Conservation (phyloP, 2,797 vertebrate genomes). For the Gephyroberyx darwinii region DNA sequence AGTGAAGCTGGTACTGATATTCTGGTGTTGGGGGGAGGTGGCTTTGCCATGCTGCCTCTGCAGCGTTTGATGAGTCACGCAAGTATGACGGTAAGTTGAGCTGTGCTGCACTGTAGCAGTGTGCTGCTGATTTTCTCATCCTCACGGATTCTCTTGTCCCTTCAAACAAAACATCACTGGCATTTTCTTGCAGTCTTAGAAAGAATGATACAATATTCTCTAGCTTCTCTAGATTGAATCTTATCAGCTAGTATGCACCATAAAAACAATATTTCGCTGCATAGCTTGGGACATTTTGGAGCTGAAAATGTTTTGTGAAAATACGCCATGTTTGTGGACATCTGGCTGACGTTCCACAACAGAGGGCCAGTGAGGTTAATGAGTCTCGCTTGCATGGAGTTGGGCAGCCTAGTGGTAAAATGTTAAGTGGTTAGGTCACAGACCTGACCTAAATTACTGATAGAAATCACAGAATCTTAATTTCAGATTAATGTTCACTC, state of each 20-base stretch:
- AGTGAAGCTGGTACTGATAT: slow-evolving; percentile 31
- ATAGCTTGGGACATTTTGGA: background rate
- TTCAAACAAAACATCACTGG: slow-evolving; percentile 11
- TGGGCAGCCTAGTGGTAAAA: slow-evolving; percentile 2
- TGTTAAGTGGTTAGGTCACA: slow-evolving; percentile 3
- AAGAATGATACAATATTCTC: background rate
- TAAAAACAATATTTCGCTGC: background rate
- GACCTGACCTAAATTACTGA: slow-evolving; percentile 5
- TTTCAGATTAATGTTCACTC: slow-evolving; percentile 4
- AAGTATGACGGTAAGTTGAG: slow-evolving; percentile 7
- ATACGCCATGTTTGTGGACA: too few relatives aligned
- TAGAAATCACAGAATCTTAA: background rate
- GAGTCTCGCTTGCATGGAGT: slow-evolving; percentile 6
- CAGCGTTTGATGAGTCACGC: slow-evolving; percentile 46
- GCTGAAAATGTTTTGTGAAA: background rate
- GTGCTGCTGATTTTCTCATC: slow-evolving; percentile 32
- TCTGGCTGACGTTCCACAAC: background rate
- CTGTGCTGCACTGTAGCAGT: slow-evolving; percentile 27
- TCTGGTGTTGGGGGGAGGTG: slow-evolving; percentile 6
- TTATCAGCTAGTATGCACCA: background rate
- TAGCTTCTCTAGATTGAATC: background rate
- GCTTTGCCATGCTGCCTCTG: slow-evolving; percentile 30
- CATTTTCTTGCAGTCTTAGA: background rate
- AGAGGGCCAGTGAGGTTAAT: background rate
- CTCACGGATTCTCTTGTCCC: slow-evolving; percentile 11